These are phyloP conservation scores for Aulostomus chinensis DNA, from an alignment of 2,797 vertebrate genomes.

Conservation along the genomic window DNA sequence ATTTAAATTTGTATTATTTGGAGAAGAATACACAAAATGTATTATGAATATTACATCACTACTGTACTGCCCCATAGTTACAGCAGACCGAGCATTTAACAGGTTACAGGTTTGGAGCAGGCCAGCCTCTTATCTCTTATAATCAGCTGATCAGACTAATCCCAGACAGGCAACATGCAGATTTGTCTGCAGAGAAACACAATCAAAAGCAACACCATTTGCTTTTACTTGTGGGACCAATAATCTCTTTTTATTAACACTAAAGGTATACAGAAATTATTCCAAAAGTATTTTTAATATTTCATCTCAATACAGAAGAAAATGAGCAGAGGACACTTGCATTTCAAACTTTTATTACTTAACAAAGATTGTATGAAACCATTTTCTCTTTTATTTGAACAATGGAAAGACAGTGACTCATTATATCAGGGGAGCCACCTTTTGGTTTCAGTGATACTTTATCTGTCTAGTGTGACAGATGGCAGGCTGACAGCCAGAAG, in stretches of 20 bases:
- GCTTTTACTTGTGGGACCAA: neutral
- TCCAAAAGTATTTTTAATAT: no score
- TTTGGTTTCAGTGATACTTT: constrained; percentile 38
- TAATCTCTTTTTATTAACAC: no score
- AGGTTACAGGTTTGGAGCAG: constrained; percentile 8
- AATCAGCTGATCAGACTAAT: constrained; percentile 57
- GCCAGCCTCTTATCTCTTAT: constrained; percentile 51
- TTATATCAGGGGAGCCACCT: neutral
- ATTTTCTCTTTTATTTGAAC: neutral
- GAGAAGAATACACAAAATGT: neutral
- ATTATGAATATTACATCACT: neutral
- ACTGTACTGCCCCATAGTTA: neutral
- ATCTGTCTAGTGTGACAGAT: constrained; percentile 56
- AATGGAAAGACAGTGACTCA: neutral
- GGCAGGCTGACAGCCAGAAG: constrained; percentile 38
- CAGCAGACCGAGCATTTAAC: constrained; percentile 6
- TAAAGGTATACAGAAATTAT: no score
- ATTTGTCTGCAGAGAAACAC: constrained; percentile 19
- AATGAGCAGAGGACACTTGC: neutral
- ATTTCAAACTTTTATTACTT: neutral
- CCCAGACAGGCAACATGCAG: constrained; percentile 30
- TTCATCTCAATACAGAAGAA: neutral
- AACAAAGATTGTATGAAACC: neutral
- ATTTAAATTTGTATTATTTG: no score
- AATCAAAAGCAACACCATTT: neutral